Percentiles rank a stretch among this genome's conserved stretches.
These are phyloP conservation scores for Pelecanus crispus DNA, from an alignment of 2,113 vertebrate genomes.

Conservation along the genomic window DNA sequence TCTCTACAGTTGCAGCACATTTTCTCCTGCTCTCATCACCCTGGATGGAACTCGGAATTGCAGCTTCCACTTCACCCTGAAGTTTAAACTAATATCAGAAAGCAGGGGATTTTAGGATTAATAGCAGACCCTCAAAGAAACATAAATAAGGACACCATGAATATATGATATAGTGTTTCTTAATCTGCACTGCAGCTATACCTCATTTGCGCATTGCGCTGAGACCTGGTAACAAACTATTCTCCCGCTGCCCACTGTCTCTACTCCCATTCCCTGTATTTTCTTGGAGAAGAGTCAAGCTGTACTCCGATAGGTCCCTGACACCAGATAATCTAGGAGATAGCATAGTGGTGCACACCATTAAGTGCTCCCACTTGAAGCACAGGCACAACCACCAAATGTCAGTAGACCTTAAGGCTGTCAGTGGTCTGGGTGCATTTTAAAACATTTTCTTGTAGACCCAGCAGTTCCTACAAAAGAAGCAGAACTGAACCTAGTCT, in stretches of 20 bases:
- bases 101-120: background rate
- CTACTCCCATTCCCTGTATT: background rate
- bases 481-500: background rate
- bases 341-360: background rate
- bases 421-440: background rate
- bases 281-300: background rate
- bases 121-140: background rate
- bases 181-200: background rate
- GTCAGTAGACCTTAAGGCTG: background rate
- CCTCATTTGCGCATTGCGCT: background rate
- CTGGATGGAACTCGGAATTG: background rate
- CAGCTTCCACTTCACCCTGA: background rate
- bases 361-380: background rate
- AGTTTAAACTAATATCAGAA: background rate
- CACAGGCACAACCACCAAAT: background rate
- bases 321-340: background rate
- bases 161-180: background rate
- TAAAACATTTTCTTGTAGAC: background rate
- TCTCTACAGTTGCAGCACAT: background rate
- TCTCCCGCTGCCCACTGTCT: background rate
- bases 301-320: background rate
- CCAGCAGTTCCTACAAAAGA: background rate
- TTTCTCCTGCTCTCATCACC: background rate
- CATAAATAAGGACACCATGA: background rate
- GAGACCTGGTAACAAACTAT: background rate